These are phyloP conservation scores for Eulimnadia texana DNA, from an alignment of 1,140 invertebrate species.

Conservation along the genomic window DNA sequence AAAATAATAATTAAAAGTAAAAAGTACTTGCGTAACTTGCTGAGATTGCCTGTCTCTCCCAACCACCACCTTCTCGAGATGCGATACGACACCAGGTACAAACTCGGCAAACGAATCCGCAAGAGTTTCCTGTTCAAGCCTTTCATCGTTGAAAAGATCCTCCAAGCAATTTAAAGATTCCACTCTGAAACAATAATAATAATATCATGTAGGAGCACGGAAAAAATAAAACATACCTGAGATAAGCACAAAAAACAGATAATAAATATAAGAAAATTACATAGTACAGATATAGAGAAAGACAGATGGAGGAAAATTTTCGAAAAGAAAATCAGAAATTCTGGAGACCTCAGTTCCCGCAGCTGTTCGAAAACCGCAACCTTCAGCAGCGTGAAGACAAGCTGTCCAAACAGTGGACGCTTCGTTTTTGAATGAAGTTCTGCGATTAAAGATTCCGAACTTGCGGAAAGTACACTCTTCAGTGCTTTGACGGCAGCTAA, in stretches of 20 bases:
- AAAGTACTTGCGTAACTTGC: neutral
- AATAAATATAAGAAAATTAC: neutral
- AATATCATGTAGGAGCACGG: neutral
- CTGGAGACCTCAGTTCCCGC: slow-evolving; percentile 9
- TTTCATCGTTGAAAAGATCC: neutral
- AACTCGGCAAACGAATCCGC: neutral
- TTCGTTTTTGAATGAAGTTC: neutral
- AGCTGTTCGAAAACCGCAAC: neutral
- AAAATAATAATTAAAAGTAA: too few relatives aligned
- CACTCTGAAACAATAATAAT: neutral
- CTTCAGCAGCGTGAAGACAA: slow-evolving; percentile 6
- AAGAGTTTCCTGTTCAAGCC: neutral
- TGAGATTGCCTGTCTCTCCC: neutral
- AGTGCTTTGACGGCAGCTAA: neutral
- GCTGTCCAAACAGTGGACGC: neutral
- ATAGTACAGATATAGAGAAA: neutral
- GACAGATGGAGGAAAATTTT: too few relatives aligned
- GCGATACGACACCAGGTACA: neutral
- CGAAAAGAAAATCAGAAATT: too few relatives aligned
- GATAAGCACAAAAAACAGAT: neutral
- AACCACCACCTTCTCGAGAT: neutral
- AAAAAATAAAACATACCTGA: neutral
- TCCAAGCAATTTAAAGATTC: neutral
- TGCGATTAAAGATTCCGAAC: neutral
- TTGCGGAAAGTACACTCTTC: neutral